Percentiles rank a stretch among this genome's conserved stretches.
These are phyloP conservation scores for Gymnothorax reevesii DNA, from an alignment of 2,797 vertebrate species.

Conservation along the genomic window DNA sequence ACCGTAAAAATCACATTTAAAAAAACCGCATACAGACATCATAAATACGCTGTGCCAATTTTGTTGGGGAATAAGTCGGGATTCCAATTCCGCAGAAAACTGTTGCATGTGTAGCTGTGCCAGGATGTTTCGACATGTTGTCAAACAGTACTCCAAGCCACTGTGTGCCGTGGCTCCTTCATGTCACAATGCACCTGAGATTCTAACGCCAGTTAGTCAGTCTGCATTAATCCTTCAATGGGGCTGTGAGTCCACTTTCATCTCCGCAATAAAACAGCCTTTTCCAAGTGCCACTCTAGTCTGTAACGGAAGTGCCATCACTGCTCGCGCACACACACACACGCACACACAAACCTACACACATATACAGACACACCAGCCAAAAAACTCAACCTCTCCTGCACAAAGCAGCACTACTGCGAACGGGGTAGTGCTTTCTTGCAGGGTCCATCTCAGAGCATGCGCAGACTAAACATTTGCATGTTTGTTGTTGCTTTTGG, in stretches of 20 bases:
- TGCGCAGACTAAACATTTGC: conserved; percentile 35
- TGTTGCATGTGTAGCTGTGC: conserved; percentile 8
- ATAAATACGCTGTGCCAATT: conserved; percentile 13
- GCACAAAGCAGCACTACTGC: neutral
- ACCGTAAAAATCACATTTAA: neutral
- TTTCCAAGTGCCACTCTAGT: conserved; percentile 47
- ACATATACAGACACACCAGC: conserved; percentile 7
- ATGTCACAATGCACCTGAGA: conserved; percentile 4
- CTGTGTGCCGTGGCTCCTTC: conserved; percentile 18
- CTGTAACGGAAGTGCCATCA: conserved; percentile 51
- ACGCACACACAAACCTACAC: neutral
- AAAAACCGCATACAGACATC: neutral
- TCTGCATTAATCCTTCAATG: neutral
- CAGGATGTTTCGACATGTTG: conserved; percentile 9
- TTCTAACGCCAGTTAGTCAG: neutral
- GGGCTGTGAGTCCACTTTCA: neutral
- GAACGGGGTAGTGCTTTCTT: neutral
- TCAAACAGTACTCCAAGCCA: conserved; percentile 11
- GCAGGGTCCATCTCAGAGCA: neutral
- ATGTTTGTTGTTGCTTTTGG: conserved; percentile 56
- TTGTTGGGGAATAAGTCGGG: conserved; percentile 28
- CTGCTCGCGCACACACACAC: conserved; percentile 21
- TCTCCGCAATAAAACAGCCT: conserved; percentile 52
- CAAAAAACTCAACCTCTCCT: conserved; percentile 31
- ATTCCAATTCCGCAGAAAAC: conserved; percentile 24